Evolutionary conservation across 2,888 invertebrate species (phyloP).

Genomic region (Xanthorhoe designata): DNA sequence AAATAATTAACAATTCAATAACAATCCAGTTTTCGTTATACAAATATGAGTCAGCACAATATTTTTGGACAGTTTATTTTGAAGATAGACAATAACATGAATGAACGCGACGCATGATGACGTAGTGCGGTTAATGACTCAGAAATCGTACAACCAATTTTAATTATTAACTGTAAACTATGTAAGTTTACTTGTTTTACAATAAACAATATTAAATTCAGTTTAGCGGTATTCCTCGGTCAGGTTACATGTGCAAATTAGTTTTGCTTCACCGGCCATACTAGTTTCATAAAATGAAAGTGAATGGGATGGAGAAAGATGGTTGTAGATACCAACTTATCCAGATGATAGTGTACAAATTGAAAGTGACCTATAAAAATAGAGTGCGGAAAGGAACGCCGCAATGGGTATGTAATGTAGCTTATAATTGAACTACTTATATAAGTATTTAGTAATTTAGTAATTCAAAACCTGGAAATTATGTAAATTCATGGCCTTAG

Average conservation of each 20-base stretch:
- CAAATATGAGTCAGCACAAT: slow-evolving; percentile 28
- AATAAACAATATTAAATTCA: slow-evolving; percentile 52
- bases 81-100: slow-evolving; percentile 6
- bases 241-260: slow-evolving; percentile 50
- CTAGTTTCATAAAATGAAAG: slow-evolving; percentile 23
- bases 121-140: slow-evolving; percentile 54
- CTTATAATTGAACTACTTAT: background rate
- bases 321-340: slow-evolving; percentile 13
- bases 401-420: slow-evolving; percentile 26
- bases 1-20: slow-evolving; percentile 6
- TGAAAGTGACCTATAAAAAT: slow-evolving; percentile 28
- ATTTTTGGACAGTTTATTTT: slow-evolving; percentile 30
- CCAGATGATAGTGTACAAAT: slow-evolving; percentile 30
- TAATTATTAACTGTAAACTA: slow-evolving; percentile 51
- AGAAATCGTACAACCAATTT: slow-evolving; percentile 47
- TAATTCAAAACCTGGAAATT: too few relatives aligned
- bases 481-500: too few relatives aligned
- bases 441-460: background rate
- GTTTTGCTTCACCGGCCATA: slow-evolving; percentile 10
- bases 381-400: slow-evolving; percentile 21
- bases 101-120: slow-evolving; percentile 42
- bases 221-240: slow-evolving; percentile 53
- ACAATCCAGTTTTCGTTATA: slow-evolving; percentile 23
- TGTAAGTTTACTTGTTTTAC: slow-evolving; percentile 58
- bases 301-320: slow-evolving; percentile 23